A percentile compares a stretch with the other conserved stretches of the same genome.
These are phyloP conservation scores for Xanthia icteritia DNA, from an alignment of 2,888 invertebrate genomes.

Conservation along the genomic window DNA sequence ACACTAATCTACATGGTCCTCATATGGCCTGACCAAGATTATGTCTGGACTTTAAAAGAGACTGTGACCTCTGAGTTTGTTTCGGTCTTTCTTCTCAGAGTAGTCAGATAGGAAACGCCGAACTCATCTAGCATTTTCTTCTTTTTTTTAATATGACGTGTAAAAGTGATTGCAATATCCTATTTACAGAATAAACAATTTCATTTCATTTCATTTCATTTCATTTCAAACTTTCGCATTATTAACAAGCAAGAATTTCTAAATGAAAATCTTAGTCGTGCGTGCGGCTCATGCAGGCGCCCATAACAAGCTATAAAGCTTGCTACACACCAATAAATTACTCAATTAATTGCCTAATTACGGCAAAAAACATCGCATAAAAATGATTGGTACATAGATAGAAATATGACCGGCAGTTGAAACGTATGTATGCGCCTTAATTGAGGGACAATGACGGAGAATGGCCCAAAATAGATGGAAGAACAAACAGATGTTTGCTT, in stretches of 20 bases:
- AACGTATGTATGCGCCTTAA: conserved; percentile 81
- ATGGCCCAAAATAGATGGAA: conserved; percentile 84
- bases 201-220: no score
- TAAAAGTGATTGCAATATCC: no score
- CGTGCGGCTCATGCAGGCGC: conserved; percentile 58
- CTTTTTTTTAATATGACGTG: no score
- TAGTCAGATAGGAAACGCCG: no score
- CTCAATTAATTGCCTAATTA: conserved; percentile 82
- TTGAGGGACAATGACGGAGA: conserved; percentile 86
- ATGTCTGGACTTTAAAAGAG: no score
- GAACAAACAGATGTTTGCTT: conserved; percentile 86
- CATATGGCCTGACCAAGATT: no score
- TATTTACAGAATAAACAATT: no score
- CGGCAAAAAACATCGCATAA: conserved; percentile 76
- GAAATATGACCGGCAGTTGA: conserved; percentile 84
- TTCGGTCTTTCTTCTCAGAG: no score
- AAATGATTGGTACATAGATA: conserved; percentile 71
- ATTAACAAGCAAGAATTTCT: conserved; percentile 29
- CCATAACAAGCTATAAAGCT: conserved; percentile 71
- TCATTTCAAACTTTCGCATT: conserved; percentile 3
- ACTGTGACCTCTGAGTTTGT: no score
- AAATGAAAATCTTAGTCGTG: conserved; percentile 48
- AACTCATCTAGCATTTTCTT: no score
- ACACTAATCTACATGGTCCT: no score
- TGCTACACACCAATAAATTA: conserved; percentile 80